Percentiles rank a stretch among this genome's conserved stretches.
These are phyloP conservation scores for Slavum lentiscoides DNA, from an alignment of 2,888 invertebrate species.

Conservation along the genomic window DNA sequence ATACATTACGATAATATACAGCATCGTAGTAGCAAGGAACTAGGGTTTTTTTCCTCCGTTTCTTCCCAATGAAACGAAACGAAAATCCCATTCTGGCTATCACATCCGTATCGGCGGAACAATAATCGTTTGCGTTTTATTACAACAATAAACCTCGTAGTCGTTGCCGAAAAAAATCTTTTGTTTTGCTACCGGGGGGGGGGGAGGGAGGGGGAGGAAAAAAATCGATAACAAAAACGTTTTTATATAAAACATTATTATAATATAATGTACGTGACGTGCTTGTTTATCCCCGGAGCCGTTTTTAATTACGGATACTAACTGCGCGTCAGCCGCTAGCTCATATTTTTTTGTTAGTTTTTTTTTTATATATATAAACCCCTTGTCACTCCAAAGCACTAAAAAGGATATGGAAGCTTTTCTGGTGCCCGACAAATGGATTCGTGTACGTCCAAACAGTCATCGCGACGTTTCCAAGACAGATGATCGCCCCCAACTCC, in stretches of 20 bases:
- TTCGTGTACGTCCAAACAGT: conserved; percentile 53
- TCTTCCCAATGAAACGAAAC: too few species aligned
- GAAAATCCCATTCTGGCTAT: too few species aligned
- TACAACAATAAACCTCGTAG: too few species aligned
- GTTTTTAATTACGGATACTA: conserved; percentile 49
- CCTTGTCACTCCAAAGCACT: conserved; percentile 40
- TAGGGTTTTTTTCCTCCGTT: neutral
- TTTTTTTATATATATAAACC: conserved; percentile 19
- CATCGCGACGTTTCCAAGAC: conserved; percentile 46
- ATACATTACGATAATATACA: neutral
- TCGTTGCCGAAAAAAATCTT: neutral
- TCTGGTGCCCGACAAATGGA: conserved; percentile 49
- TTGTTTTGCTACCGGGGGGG: conserved; percentile 7
- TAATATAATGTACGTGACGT: neutral
- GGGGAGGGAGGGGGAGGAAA: neutral
- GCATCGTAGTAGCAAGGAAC: neutral
- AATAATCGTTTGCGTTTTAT: too few species aligned
- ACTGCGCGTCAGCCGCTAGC: conserved; percentile 22
- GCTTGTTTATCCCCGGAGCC: conserved; percentile 5
- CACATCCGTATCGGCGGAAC: too few species aligned
- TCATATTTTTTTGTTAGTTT: conserved; percentile 5
- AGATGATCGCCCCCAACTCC: conserved; percentile 31
- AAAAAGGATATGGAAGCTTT: conserved; percentile 43
- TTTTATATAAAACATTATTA: neutral
- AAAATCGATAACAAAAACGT: neutral